Base-by-base conservation (phyloP, 2,113 vertebrate species). In the Ahaetulla prasina region DNA sequence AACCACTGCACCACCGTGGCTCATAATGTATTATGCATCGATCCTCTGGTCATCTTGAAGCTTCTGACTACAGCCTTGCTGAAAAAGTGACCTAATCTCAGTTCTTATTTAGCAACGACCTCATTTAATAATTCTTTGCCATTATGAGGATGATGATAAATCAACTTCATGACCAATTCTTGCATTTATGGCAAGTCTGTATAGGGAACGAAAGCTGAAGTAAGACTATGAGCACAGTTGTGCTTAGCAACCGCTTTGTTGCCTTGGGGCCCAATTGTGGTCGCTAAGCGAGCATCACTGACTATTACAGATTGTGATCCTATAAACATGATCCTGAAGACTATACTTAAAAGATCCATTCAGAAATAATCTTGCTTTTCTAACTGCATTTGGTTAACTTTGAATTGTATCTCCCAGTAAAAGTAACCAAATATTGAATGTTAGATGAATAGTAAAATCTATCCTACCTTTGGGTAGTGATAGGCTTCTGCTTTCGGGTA, bases 401-500 rank as follows among this genome's bases (percentile, higher is more conserved):
- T 22, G 68, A 80, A 80, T 39, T 80, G 18, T 1, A 39, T 39
- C 35, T 80, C 16, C 68, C 35, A 20, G 23, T 35, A 4, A 57
- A 45, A 47, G 39, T 18, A 6, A 27, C 3, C 0, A 43, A 1
- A 35, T 27, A 4, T 7, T n/a, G 10, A 52, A 16, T 0, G 16
- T 0, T 12, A 63, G 20, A 22, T 2, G 88, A n/a, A 39, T 0
- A 4, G 0, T 90, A 91, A 43, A 0, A 87, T 88, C 91, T 8
- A 3, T 49, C 97, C 96, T 97, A 99, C 99, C 98, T 99, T 99
- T 39, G 99, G 99, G 95, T 99, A 99, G 96, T 98, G 99, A 92
- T 99, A 99, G 0, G 98, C 97, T 95, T 98, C 99, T 87, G 98
- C 98, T 0, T 97, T 98, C 0, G 99, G 99, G 97, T 99, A 99